These are phyloP conservation scores for Diglossa cyanea DNA, from an alignment of 2,797 vertebrate genomes.

Conservation along the genomic window DNA sequence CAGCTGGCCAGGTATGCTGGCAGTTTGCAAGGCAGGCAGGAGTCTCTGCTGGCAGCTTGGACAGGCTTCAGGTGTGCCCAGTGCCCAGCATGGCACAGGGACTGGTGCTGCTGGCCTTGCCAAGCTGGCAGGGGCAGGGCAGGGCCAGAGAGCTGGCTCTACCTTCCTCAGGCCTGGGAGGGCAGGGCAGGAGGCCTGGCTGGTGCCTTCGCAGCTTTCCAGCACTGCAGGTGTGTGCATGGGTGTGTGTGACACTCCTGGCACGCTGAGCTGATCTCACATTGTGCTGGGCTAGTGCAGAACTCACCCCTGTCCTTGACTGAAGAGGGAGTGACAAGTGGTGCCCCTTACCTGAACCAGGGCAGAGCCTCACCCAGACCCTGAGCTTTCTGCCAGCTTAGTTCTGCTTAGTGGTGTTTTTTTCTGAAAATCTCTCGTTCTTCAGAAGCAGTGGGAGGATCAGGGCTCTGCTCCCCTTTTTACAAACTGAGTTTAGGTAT, in stretches of 20 bases:
- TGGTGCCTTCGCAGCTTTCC: background rate
- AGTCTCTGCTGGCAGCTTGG: background rate
- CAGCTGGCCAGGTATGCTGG: background rate
- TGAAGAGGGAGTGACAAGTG: background rate
- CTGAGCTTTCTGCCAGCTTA: background rate
- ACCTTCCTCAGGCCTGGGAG: rapidly evolving
- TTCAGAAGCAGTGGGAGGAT: background rate
- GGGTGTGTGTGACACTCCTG: background rate
- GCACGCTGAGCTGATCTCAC: rapidly evolving
- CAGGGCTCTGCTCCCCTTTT: background rate
- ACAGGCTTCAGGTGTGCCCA: background rate
- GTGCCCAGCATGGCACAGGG: background rate
- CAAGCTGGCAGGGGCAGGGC: background rate
- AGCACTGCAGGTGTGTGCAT: rapidly evolving
- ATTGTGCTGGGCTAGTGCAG: background rate
- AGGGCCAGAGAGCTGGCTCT: background rate
- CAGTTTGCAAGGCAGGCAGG: background rate
- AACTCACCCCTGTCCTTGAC: background rate
- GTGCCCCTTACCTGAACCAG: background rate
- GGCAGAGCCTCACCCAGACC: background rate
- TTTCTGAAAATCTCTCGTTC: background rate
- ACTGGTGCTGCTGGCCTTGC: background rate
- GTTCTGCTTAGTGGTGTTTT: background rate
- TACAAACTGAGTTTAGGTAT: background rate
- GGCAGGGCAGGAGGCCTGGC: background rate